Conservation (phyloP, 2,797 vertebrate species). For the Characodon lateralis region DNA sequence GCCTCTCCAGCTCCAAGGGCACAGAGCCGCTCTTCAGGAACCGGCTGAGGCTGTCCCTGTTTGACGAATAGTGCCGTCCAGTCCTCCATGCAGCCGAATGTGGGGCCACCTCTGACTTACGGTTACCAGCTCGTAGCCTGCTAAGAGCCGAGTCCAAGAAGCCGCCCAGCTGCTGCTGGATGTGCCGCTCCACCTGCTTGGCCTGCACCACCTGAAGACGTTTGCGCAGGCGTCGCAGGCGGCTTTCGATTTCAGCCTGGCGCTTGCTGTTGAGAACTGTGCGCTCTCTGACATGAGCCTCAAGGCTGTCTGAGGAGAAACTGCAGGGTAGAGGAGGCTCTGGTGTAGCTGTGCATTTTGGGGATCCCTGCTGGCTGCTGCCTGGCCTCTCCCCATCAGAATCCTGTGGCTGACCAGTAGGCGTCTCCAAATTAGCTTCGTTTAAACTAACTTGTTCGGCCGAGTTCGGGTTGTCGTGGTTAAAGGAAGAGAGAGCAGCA, state of each 20-base stretch:
- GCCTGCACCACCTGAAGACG: conserved; percentile 96
- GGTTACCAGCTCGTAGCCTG: conserved; percentile 80
- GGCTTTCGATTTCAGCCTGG: conserved; percentile 89
- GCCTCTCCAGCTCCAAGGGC: conserved; percentile 89
- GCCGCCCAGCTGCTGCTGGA: conserved; percentile 94
- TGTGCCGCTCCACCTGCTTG: conserved; percentile 96
- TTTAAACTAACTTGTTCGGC: conserved; percentile 52
- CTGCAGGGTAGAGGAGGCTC: conserved; percentile 48
- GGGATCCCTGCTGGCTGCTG: conserved; percentile 63
- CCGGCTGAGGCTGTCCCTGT: conserved; percentile 84
- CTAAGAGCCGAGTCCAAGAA: conserved; percentile 90
- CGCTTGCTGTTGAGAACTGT: conserved; percentile 85
- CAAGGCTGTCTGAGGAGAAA: conserved; percentile 79
- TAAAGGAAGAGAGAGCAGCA: conserved; percentile 55
- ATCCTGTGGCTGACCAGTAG: conserved; percentile 47
- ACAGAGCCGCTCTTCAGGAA: conserved; percentile 90
- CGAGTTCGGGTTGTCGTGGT: conserved; percentile 56
- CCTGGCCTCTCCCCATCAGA: conserved; percentile 63
- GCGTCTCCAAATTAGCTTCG: conserved; percentile 56
- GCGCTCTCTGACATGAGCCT: conserved; percentile 87
- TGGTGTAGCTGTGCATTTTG: conserved; percentile 44
- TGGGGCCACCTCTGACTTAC: conserved; percentile 68
- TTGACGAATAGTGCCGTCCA: conserved; percentile 85
- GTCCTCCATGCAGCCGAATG: conserved; percentile 70
- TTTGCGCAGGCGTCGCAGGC: conserved; percentile 92